These are phyloP conservation scores for Patiria pectinifera DNA, from an alignment of 53 echinoderm and acorn worm genomes.

Conservation along the genomic window DNA sequence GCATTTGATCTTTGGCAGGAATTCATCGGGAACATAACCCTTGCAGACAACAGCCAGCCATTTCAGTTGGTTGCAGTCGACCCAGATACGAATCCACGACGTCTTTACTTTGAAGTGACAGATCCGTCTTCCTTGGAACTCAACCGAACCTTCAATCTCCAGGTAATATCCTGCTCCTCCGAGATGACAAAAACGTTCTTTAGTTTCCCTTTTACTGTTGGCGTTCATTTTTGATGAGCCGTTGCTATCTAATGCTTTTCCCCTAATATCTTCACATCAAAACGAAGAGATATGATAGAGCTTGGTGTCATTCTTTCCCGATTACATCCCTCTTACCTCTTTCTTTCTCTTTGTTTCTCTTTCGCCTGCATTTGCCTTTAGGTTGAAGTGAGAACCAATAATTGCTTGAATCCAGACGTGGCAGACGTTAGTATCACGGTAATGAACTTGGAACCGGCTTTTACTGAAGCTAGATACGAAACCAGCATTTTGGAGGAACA, in stretches of 20 bases:
- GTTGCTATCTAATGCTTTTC: no score
- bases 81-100: neutral
- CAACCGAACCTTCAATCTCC: neutral
- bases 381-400: neutral
- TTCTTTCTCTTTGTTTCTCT: neutral
- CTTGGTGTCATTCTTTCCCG: neutral
- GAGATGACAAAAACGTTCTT: no score
- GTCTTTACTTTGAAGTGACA: neutral
- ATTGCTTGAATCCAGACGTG: neutral
- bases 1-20: neutral
- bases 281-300: neutral
- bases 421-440: neutral
- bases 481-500: neutral
- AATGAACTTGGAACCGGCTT: neutral
- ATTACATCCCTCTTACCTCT: neutral
- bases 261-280: no score
- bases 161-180: neutral
- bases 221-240: no score
- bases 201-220: no score
- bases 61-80: neutral
- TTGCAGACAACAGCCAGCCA: neutral
- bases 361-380: neutral
- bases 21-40: slow-evolving; percentile 3
- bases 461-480: neutral
- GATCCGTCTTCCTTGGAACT: neutral